Conservation (phyloP, 2,113 vertebrate species). For the Centropus bengalensis region DNA sequence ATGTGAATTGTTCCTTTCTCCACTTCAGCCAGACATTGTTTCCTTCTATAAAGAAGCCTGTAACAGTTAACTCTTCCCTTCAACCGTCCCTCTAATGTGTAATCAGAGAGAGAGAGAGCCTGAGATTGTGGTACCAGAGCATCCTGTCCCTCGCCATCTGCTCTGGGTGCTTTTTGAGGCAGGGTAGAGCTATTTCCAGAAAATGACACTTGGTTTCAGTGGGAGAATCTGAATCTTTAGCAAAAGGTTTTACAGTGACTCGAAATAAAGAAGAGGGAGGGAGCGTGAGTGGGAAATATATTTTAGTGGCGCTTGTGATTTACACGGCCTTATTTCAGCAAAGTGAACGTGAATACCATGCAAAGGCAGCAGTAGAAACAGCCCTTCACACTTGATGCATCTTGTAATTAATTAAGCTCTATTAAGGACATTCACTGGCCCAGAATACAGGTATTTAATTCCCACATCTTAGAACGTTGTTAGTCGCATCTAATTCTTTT, state of each 20-base stretch:
- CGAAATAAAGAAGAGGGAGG: constrained; percentile 19
- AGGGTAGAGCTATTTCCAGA: constrained; percentile 25
- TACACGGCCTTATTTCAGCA: constrained; percentile 9
- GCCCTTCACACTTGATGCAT: neutral
- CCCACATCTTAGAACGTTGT: neutral
- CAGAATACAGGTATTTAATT: neutral
- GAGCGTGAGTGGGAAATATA: neutral
- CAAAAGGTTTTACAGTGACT: constrained; percentile 3
- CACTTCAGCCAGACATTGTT: neutral
- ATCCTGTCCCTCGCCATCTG: constrained; percentile 5
- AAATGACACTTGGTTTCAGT: constrained; percentile 13
- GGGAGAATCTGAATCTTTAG: constrained; percentile 40
- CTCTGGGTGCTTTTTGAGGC: neutral
- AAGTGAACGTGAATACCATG: neutral
- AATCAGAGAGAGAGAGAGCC: neutral
- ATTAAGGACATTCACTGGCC: neutral
- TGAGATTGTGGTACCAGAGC: neutral
- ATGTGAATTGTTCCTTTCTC: neutral
- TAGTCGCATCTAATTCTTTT: neutral
- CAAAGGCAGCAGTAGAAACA: neutral
- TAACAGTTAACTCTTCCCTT: neutral
- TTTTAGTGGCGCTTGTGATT: constrained; percentile 19
- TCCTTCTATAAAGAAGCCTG: neutral
- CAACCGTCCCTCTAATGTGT: neutral
- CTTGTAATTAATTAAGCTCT: neutral